Percentiles rank a stretch among this genome's conserved stretches.
Evolutionary conservation across 2,888 invertebrate species (phyloP).

Genomic region (Lottia gigantea): DNA sequence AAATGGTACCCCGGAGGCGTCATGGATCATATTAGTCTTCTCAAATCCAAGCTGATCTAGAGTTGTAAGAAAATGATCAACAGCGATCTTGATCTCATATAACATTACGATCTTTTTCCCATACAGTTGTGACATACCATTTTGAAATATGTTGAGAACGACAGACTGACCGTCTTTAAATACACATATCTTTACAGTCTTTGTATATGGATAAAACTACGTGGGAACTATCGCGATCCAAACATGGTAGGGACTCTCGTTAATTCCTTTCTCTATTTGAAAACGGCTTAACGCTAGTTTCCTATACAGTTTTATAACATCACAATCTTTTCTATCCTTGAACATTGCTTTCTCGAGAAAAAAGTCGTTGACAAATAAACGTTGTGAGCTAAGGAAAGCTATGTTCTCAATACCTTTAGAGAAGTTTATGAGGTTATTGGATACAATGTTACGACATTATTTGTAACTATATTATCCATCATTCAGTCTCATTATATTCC

Average conservation of each 20-base stretch:
- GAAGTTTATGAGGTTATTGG: background rate
- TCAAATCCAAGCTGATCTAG: too few species aligned
- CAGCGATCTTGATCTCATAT: too few species aligned
- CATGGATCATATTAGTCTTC: too few species aligned
- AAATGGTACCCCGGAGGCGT: too few species aligned
- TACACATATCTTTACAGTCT: slow-evolving; percentile 22
- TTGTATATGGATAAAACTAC: slow-evolving; percentile 21
- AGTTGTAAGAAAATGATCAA: too few species aligned
- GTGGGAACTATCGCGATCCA: slow-evolving; percentile 25
- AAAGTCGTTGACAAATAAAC: slow-evolving; percentile 2
- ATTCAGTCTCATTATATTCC: too few species aligned
- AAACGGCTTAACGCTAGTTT: slow-evolving; percentile 21
- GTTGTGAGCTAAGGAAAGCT: slow-evolving; percentile 1
- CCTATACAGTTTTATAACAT: slow-evolving; percentile 18
- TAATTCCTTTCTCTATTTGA: slow-evolving; percentile 26
- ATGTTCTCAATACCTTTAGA: background rate
- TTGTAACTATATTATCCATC: too few species aligned
- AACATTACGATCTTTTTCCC: slow-evolving; percentile 19
- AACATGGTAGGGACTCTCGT: slow-evolving; percentile 21
- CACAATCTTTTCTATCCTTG: slow-evolving; percentile 19
- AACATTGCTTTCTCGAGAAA: slow-evolving; percentile 14
- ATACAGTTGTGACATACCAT: slow-evolving; percentile 20
- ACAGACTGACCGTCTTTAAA: slow-evolving; percentile 19
- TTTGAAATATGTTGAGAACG: slow-evolving; percentile 11
- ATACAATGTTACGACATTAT: too few species aligned